These are phyloP conservation scores for Adelosebastes latens DNA, from an alignment of 2,797 vertebrate genomes.

Conservation along the genomic window DNA sequence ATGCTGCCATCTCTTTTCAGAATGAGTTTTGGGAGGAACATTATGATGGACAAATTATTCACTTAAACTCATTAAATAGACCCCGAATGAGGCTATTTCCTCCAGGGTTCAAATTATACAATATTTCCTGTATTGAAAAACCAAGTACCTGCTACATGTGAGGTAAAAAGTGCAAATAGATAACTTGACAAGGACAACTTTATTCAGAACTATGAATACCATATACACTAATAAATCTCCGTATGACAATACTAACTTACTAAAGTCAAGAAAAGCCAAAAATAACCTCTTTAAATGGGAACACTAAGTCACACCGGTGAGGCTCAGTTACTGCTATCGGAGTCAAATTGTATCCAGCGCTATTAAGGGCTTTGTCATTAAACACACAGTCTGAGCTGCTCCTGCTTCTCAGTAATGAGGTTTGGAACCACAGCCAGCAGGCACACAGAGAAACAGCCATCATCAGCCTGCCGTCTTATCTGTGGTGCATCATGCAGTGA, in stretches of 20 bases:
- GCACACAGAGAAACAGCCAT: slow-evolving; percentile 12
- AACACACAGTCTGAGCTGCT: slow-evolving; percentile 27
- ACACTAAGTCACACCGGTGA: neutral
- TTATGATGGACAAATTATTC: neutral
- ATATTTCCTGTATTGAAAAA: neutral
- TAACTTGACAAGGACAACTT: neutral
- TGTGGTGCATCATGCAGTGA: slow-evolving; percentile 25
- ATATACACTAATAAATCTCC: neutral
- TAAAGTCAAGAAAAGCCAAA: slow-evolving; percentile 7
- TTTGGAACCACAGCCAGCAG: slow-evolving; percentile 11
- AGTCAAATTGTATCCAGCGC: slow-evolving; percentile 15
- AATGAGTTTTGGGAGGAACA: neutral
- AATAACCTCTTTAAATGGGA: neutral
- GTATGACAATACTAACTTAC: neutral
- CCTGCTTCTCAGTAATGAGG: slow-evolving; percentile 42
- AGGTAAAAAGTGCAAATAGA: neutral
- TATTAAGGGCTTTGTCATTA: slow-evolving; percentile 26
- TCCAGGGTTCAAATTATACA: neutral
- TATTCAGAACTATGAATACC: neutral
- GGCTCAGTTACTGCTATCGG: slow-evolving; percentile 6
- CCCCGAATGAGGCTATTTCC: neutral
- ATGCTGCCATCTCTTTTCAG: neutral
- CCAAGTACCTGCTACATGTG: neutral
- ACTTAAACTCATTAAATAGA: neutral
- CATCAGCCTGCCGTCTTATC: slow-evolving; percentile 25